Percentiles rank a stretch among this genome's conserved stretches.
phyloP scores from a whole-genome alignment of 2,888 invertebrate genomes.

The Acronicta leporina region DNA sequence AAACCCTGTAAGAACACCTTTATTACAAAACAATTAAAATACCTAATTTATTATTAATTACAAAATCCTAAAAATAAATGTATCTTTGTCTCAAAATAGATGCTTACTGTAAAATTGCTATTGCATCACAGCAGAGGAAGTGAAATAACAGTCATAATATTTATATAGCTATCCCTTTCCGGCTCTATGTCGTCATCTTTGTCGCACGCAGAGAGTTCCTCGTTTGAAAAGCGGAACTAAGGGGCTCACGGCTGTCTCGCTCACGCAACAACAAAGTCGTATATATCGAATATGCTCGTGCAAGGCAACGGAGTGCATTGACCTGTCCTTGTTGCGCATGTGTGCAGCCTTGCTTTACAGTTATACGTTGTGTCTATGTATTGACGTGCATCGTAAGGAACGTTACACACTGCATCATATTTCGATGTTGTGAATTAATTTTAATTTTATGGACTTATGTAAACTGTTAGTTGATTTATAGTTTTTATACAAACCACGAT shows the following conservation, averaged over 20 bases:
- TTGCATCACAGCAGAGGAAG: constrained; percentile 89
- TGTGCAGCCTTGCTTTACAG: constrained; percentile 89
- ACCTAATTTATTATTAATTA: constrained; percentile 48
- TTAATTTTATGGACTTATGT: constrained; percentile 45
- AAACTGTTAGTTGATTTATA: constrained; percentile 25
- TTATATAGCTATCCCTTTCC: constrained; percentile 82
- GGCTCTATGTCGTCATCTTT: constrained; percentile 75
- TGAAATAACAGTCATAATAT: constrained; percentile 89
- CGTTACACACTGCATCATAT: constrained; percentile 72
- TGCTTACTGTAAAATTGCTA: constrained; percentile 80
- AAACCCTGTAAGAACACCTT: constrained; percentile 6
- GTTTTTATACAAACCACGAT: constrained; percentile 49
- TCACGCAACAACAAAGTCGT: constrained; percentile 62
- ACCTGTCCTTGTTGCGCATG: constrained; percentile 87
- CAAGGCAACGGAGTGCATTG: constrained; percentile 89
- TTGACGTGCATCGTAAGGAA: constrained; percentile 84
- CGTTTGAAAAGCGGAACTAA: constrained; percentile 71
- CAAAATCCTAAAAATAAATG: constrained; percentile 71
- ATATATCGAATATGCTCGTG: constrained; percentile 76
- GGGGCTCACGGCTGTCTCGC: constrained; percentile 62
- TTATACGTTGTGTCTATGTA: constrained; percentile 77
- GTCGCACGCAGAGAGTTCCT: constrained; percentile 73
- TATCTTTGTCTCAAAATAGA: constrained; percentile 85
- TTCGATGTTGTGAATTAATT: constrained; percentile 37
- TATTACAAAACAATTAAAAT: constrained; percentile 21